These are phyloP conservation scores for Rugalucina vietnamica DNA, from an alignment of 2,888 invertebrate genomes.

Conservation along the genomic window DNA sequence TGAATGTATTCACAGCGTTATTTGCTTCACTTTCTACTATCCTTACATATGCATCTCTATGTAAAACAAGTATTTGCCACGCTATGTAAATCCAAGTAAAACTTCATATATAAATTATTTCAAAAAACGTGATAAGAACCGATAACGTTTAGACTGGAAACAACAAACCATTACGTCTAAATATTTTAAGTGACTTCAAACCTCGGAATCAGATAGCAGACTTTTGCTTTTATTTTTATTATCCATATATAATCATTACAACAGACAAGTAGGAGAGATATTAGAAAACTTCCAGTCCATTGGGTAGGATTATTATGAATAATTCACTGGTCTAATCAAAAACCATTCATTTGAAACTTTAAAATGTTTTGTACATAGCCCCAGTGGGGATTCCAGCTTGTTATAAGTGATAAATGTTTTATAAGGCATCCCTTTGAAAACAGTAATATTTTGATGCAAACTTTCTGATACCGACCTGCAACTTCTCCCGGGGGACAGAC, in stretches of 20 bases:
- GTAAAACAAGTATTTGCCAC: no score
- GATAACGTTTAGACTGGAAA: neutral
- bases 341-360: slow-evolving; percentile 16
- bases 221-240: neutral
- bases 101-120: no score
- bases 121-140: neutral
- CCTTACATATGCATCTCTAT: no score
- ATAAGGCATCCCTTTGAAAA: slow-evolving; percentile 59
- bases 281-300: neutral
- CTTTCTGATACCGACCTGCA: neutral
- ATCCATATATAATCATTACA: slow-evolving; percentile 11
- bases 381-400: slow-evolving; percentile 37
- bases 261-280: neutral
- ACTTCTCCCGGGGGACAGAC: neutral
- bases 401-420: slow-evolving; percentile 64
- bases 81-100: no score
- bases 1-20: no score
- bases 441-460: slow-evolving; percentile 14
- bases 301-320: slow-evolving; percentile 7
- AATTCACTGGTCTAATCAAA: slow-evolving; percentile 11
- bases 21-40: no score
- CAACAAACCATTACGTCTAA: neutral
- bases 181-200: slow-evolving; percentile 7
- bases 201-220: neutral
- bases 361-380: slow-evolving; percentile 9